A percentile compares a stretch with the other conserved stretches of the same genome.
Evolutionary conservation across 2,888 invertebrate genomes (phyloP).

Genomic region (Tiliacea aurago): DNA sequence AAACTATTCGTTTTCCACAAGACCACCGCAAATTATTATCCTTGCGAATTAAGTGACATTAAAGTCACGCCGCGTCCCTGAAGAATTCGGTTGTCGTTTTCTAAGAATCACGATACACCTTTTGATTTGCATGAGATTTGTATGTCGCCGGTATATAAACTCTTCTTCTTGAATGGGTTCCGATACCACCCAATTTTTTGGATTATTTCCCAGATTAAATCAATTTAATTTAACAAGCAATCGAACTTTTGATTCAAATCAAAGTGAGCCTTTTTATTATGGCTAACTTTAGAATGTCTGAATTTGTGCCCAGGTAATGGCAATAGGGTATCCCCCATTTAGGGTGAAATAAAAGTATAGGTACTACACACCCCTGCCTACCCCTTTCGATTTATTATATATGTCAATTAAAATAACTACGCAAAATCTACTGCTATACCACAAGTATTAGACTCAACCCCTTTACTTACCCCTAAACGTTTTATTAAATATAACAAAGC

Average conservation of each 20-base stretch:
- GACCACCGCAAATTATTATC: conserved; percentile 15
- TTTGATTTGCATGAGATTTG: neutral
- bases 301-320: neutral
- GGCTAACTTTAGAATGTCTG: neutral
- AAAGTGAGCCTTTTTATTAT: neutral
- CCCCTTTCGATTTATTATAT: neutral
- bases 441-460: neutral
- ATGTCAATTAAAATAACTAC: neutral
- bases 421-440: neutral
- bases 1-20: conserved; percentile 3
- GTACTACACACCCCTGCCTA: neutral
- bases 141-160: neutral
- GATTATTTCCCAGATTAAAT: neutral
- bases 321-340: neutral
- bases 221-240: neutral
- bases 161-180: neutral
- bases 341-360: neutral
- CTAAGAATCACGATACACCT: conserved; percentile 6
- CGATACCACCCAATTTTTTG: neutral
- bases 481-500: conserved; percentile 21
- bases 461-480: conserved; percentile 1
- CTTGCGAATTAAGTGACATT: conserved; percentile 26
- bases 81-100: conserved; percentile 19
- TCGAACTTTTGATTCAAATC: neutral
- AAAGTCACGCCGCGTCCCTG: conserved; percentile 20